A percentile compares a stretch with the other conserved stretches of the same genome.
Evolutionary conservation across 2,888 invertebrate species (phyloP).

Genomic region (Drosophila birchii): DNA sequence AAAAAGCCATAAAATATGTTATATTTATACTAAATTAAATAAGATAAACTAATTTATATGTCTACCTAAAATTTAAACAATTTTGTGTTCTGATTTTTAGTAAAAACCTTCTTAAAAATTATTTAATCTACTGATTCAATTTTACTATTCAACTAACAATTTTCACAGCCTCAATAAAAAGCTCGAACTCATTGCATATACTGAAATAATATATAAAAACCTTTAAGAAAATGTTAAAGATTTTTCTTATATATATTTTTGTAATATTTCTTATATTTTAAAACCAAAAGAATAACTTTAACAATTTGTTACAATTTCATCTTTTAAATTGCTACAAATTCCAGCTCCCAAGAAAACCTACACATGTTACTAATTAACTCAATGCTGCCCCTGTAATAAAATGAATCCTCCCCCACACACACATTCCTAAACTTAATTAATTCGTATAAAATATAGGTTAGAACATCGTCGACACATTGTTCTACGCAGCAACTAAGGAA

Average conservation of each 20-base stretch:
- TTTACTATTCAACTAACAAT: too few species aligned
- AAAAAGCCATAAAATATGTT: too few species aligned
- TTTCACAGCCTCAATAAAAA: too few species aligned
- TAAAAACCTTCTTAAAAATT: too few species aligned
- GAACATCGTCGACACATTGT: conserved; percentile 9
- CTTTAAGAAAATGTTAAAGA: background rate
- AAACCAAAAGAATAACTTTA: background rate
- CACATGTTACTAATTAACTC: conserved; percentile 19
- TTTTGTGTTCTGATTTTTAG: too few species aligned
- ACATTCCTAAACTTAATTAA: conserved; percentile 28
- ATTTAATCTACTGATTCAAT: too few species aligned
- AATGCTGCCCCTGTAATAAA: conserved; percentile 4
- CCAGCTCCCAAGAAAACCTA: background rate
- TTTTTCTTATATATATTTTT: background rate
- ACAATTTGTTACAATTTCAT: background rate
- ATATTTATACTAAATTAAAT: too few species aligned
- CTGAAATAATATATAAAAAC: too few species aligned
- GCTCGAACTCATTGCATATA: too few species aligned
- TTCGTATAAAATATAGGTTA: conserved; percentile 15
- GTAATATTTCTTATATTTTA: too few species aligned
- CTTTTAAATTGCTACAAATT: background rate
- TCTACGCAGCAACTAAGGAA: background rate
- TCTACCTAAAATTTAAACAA: too few species aligned
- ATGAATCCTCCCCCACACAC: conserved; percentile 1
- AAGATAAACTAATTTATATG: too few species aligned